Percentiles rank a stretch among this genome's conserved stretches.
Conservation (phyloP, 2,113 vertebrate genomes). For the zebrafish (Danio rerio) region GRCz12tu NC_133181.1:27498001-27498500, state of each 20-base stretch:
- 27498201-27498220: background rate
- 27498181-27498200: constrained; percentile 46
- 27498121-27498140: background rate
- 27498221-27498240: constrained; percentile 33
- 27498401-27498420: constrained; percentile 33
- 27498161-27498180: constrained; percentile 13
- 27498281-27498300: background rate
- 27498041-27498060: background rate
- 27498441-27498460: constrained; percentile 36
- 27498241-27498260: constrained; percentile 27
- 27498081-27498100: background rate
- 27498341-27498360: constrained; percentile 73
- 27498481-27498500: constrained; percentile 53
- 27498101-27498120: background rate
- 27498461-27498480: constrained; percentile 57
- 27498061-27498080: background rate
- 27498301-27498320: constrained; percentile 61
- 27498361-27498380: constrained; percentile 81
- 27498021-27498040: background rate
- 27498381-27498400: constrained; percentile 61
- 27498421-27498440: constrained; percentile 29
- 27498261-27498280: background rate
- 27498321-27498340: constrained; percentile 69
- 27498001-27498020: background rate
- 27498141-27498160: background rate